These are phyloP conservation scores for Palythoa grandis DNA, from an alignment of 92 coral and sea anemone species.

Conservation along the genomic window DNA sequence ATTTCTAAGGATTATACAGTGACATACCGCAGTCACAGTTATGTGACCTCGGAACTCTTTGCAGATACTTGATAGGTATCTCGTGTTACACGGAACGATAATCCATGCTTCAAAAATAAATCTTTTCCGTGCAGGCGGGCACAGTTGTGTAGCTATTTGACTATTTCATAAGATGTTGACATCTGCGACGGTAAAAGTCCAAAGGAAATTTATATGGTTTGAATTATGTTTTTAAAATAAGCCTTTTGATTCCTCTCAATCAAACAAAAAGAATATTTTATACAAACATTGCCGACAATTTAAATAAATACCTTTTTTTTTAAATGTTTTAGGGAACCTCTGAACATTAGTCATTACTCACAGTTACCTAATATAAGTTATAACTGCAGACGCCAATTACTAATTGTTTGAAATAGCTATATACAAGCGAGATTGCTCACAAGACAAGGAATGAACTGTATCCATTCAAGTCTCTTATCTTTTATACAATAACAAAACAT, in stretches of 20 bases:
- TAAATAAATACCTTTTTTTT: neutral
- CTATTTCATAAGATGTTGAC: neutral
- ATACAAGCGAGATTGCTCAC: neutral
- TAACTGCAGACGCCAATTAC: neutral
- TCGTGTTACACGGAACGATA: neutral
- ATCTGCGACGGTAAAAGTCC: neutral
- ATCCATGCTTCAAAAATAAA: neutral
- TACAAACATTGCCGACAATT: neutral
- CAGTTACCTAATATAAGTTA: neutral
- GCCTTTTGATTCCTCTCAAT: neutral
- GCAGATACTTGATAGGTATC: neutral
- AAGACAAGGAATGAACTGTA: neutral
- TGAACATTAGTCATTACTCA: neutral
- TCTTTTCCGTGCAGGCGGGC: neutral
- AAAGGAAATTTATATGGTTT: neutral
- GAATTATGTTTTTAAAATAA: neutral
- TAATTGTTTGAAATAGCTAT: neutral
- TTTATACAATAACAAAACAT: neutral
- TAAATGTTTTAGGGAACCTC: neutral
- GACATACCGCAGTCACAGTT: neutral
- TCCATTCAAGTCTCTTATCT: neutral
- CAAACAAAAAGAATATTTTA: neutral
- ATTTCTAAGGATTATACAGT: no score
- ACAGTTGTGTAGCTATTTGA: neutral
- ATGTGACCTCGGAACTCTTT: neutral